Evolutionary conservation across 2,113 vertebrate genomes (phyloP), one percentile per base, ranked within the genome.

Genomic region (Aegotheles bennettii): DNA sequence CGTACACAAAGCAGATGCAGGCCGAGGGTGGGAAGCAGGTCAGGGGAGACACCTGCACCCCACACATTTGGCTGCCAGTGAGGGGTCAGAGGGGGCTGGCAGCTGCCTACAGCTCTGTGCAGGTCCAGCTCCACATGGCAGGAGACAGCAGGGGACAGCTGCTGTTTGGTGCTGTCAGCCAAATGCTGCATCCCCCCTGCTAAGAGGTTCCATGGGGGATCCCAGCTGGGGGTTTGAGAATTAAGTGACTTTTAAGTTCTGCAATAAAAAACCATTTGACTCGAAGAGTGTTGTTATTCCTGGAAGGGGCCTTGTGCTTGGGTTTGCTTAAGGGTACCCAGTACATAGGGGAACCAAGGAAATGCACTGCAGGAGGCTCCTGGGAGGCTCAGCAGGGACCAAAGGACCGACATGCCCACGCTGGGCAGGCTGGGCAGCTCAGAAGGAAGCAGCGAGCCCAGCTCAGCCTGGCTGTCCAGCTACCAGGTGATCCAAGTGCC

Each of bases 191-290:
- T 43, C 17, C 53, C 78, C 82, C 71, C 76, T 36, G 71, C 76
- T 18, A 31, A 5, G 63, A 85, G 83, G 71, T 75, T 80, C 71
- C 3, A 0, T 23, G 20, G 8, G 77, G 82, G 60, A 91, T 15
- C 84, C 63, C 84, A 60, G 16, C 80, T 5, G 29, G 29, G n/a
- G 33, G 36, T 53, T 75, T 0, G 0, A 0, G 4, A 84, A 78
- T 73, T 84, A 48, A 85, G 61, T 4, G 57, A 16, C 90, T 85
- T 84, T 95, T 57, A 84, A 95, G 77, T n/a, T 76, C 84, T 45
- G 77, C 89, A 84, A 84, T 95, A 91, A 96, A 96, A 81, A 6
- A 6, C 23, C 80, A 87, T 93, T 94, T 91, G 73, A 93, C 77
- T 47, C 7, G 11, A 89, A 91, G 76, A 51, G 87, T 60, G 84